phyloP scores from a whole-genome alignment of 2,797 vertebrate genomes.

The Lacerta bilineata region DNA sequence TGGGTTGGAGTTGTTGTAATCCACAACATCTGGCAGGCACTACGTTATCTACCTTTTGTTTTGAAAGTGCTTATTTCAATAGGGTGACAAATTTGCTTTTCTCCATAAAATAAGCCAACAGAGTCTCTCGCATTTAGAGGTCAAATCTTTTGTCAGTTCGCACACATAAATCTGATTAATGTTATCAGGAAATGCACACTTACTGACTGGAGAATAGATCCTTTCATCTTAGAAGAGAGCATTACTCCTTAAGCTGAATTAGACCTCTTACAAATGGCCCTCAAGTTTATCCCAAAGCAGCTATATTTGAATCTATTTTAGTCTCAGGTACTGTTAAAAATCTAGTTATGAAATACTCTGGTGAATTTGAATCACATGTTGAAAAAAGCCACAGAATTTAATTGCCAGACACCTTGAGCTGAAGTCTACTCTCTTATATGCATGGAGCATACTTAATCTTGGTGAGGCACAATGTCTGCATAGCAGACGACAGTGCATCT shows the following conservation, averaged over 20 bases:
- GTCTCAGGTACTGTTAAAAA: conserved; percentile 61
- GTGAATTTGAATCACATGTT: conserved; percentile 53
- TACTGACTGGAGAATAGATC: conserved; percentile 53
- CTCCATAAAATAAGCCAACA: background rate
- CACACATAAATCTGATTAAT: conserved; percentile 58
- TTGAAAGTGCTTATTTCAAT: conserved; percentile 2
- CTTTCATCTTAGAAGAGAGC: conserved; percentile 50
- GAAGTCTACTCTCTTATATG: conserved; percentile 40
- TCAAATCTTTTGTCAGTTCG: conserved; percentile 26
- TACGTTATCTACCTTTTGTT: background rate
- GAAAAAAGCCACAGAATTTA: conserved; percentile 67
- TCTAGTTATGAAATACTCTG: conserved; percentile 63
- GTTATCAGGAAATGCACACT: conserved; percentile 52
- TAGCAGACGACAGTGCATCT: conserved; percentile 13
- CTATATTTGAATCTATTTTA: conserved; percentile 66
- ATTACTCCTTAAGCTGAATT: conserved; percentile 59
- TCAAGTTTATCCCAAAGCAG: conserved; percentile 71
- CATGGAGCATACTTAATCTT: conserved; percentile 41
- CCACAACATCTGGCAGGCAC: too few species aligned
- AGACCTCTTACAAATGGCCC: conserved; percentile 65
- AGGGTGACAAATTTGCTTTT: conserved; percentile 27
- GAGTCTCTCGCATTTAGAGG: conserved; percentile 49
- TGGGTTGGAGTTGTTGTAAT: too few species aligned
- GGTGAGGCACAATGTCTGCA: background rate
- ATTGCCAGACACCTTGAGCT: conserved; percentile 62